Conservation (phyloP, 2,113 vertebrate genomes). For the rabbit (Oryctolagus cuniculus) region DNA sequence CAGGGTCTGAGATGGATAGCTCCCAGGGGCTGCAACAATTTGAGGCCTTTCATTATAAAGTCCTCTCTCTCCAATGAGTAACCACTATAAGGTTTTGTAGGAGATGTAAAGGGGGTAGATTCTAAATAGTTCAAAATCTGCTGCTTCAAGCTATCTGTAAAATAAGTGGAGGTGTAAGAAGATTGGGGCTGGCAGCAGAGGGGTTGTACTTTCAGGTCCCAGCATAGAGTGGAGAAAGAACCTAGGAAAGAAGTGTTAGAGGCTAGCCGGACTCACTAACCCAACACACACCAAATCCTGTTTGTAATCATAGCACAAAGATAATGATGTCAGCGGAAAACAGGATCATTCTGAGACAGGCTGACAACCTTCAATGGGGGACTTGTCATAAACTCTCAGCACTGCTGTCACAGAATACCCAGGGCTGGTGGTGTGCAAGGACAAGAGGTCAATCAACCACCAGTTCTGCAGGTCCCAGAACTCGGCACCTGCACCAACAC, state of each 20-base stretch:
- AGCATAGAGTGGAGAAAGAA: background rate
- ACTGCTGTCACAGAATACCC: too few relatives aligned
- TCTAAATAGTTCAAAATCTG: background rate
- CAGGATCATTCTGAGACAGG: background rate
- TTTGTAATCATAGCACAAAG: background rate
- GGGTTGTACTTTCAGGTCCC: background rate
- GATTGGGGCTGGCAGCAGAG: background rate
- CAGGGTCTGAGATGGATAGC: accelerated
- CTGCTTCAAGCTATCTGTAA: background rate
- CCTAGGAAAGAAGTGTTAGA: background rate
- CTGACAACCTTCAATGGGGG: background rate
- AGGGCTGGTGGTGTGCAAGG: too few relatives aligned
- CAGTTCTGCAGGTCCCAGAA: too few relatives aligned
- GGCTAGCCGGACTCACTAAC: background rate
- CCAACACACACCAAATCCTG: background rate
- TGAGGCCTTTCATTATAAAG: background rate
- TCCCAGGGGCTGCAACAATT: background rate
- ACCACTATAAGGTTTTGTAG: background rate
- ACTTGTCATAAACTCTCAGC: too few relatives aligned
- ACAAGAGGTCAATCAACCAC: too few relatives aligned
- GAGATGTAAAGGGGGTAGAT: background rate
- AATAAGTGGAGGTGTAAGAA: background rate
- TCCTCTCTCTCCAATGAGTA: background rate
- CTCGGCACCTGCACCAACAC: too few relatives aligned
- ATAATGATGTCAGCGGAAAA: background rate